Evolutionary conservation across 2,113 vertebrate species (phyloP), one percentile per base, ranked within the genome.

Genomic region (Tupaia tana): DNA sequence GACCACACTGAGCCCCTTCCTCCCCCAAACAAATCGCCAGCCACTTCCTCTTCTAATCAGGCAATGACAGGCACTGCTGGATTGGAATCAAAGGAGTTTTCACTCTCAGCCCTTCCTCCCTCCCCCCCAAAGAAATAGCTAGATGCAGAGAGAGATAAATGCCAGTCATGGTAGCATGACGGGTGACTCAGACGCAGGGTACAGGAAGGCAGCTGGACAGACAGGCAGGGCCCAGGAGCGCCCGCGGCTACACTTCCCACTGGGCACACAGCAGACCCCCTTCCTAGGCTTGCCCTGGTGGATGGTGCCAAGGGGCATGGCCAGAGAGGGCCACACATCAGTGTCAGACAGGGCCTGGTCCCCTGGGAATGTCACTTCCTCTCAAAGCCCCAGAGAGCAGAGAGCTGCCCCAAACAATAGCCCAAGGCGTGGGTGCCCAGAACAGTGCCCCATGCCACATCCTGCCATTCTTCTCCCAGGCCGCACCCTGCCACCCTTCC

Each of bases 401-500:
- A 91, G 92, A 67, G 96, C 94, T 58, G 94, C 95, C 93, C 93
- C 61, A 24, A 97, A 97, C 97, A 96, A 97, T 95, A 80, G 95
- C 92, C 93, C 20, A 3, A 96, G 94, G 97, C 67, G 96, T 98
- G 97, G 90, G 96, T 97, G 96, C 97, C 97, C 96, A 97, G 96
- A 95, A 79, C 88, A 0, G 96, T 97, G 97, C 97, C 97, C 95
- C 1, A 74, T 95, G 94, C 98, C 98, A 98, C 95, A 98, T 98
- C 98, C 98, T 98, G 98, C 97, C 93, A 98, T 99, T 99, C 98
- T 98, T 98, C 95, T 95, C 61, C 70, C 43, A 94, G 84, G 93
- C 97, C 29, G 95, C 97, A 97, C 97, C 97, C 96, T 98, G 97
- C 98, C 98, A 98, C 98, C 98, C 98, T 98, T 99, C 98, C 98